Percentiles rank a stretch among this genome's conserved stretches.
phyloP scores from a whole-genome alignment of 2,113 vertebrate genomes.

The Zeus faber region DNA sequence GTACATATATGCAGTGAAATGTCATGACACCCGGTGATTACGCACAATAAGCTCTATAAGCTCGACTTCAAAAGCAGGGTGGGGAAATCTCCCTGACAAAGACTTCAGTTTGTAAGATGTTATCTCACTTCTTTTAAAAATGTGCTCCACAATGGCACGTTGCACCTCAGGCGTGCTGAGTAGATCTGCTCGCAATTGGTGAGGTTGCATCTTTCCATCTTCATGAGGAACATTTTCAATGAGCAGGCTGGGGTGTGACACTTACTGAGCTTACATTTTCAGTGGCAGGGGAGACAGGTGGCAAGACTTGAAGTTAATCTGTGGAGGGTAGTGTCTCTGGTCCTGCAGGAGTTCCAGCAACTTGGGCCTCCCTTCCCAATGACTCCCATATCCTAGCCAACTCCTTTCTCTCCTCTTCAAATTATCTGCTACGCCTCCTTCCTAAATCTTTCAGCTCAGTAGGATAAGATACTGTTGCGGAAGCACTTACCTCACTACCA shows the following conservation, averaged over 20 bases:
- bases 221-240: not conserved
- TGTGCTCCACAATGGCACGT: not conserved
- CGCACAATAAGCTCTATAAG: no score
- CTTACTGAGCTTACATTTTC: not conserved
- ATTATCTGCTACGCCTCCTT: not conserved
- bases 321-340: not conserved
- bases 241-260: not conserved
- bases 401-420: not conserved
- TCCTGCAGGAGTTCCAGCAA: not conserved
- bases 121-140: not conserved
- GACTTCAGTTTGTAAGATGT: not conserved
- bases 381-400: not conserved
- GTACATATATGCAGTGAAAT: no score
- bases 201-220: not conserved
- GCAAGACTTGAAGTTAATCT: not conserved
- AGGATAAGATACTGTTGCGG: not conserved
- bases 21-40: no score
- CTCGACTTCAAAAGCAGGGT: not conserved
- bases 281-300: not conserved
- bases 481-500: not conserved
- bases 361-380: not conserved
- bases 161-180: not conserved
- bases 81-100: not conserved
- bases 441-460: not conserved
- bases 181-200: not conserved